Conservation (phyloP, 2,888 invertebrate genomes). For the Saturnia pavonia region DNA sequence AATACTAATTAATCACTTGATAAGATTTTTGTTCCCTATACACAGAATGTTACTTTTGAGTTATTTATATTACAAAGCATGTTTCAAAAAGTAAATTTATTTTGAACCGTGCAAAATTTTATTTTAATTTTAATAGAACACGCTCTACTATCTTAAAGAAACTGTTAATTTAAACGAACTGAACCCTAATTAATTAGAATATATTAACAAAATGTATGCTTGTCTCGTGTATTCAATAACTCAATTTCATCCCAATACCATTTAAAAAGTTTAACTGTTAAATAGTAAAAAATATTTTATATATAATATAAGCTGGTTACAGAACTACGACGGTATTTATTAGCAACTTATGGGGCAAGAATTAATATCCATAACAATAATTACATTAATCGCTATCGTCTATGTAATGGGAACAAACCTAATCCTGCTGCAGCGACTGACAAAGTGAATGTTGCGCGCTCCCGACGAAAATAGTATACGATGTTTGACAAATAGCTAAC, state of each 20-base stretch:
- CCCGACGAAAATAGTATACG: constrained; percentile 71
- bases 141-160: too few species aligned
- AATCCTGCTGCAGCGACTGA: constrained; percentile 47
- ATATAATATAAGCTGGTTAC: too few species aligned
- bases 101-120: neutral
- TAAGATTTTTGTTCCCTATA: neutral
- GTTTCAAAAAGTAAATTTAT: neutral
- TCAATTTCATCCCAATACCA: neutral
- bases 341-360: neutral
- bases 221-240: neutral
- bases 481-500: constrained; percentile 77
- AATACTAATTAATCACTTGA: neutral
- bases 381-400: constrained; percentile 11
- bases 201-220: neutral
- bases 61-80: neutral
- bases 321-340: neutral
- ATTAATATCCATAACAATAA: neutral
- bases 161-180: neutral
- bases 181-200: neutral
- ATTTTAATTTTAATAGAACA: neutral
- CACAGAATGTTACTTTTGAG: neutral
- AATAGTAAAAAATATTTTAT: too few species aligned
- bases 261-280: too few species aligned
- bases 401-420: constrained; percentile 12
- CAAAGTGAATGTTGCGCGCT: constrained; percentile 51